Conservation (phyloP, 2,113 vertebrate genomes). For the Petrocephalus zakoni region DNA sequence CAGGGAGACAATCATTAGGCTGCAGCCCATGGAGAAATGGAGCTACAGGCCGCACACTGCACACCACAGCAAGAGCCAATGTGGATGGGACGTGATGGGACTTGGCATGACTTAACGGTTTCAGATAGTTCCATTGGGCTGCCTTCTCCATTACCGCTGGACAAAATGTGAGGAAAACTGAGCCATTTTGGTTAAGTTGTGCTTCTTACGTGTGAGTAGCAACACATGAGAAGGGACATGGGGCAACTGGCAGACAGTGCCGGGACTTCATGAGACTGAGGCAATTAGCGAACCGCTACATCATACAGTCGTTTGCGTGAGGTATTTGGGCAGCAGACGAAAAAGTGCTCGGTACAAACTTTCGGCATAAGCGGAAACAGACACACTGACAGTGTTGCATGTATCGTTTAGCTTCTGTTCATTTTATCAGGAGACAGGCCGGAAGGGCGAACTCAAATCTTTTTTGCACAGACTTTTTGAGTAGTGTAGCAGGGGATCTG, state of each 20-base stretch:
- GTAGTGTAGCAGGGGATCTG: background rate
- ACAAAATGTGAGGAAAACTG: background rate
- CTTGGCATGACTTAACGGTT: background rate
- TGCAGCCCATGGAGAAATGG: conserved; percentile 39
- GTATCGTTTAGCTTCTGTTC: background rate
- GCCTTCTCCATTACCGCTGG: background rate
- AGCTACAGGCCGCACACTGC: conserved; percentile 34
- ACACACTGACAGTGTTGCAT: background rate
- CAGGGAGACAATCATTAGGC: conserved; percentile 40
- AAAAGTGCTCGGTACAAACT: background rate
- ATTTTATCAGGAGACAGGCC: background rate
- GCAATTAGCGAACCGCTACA: background rate
- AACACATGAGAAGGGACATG: background rate
- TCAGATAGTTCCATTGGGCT: background rate
- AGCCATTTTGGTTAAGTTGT: background rate
- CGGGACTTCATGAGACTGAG: background rate
- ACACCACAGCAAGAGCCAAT: conserved; percentile 38
- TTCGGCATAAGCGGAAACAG: background rate
- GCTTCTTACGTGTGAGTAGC: background rate
- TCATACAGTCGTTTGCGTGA: background rate
- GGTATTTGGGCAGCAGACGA: background rate
- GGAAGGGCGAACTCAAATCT: background rate
- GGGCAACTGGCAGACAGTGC: background rate
- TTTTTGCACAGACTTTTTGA: background rate
- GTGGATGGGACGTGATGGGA: conserved; percentile 28